phyloP scores from a whole-genome alignment of 2,113 vertebrate species.

The Onychorhynchus coronatus region DNA sequence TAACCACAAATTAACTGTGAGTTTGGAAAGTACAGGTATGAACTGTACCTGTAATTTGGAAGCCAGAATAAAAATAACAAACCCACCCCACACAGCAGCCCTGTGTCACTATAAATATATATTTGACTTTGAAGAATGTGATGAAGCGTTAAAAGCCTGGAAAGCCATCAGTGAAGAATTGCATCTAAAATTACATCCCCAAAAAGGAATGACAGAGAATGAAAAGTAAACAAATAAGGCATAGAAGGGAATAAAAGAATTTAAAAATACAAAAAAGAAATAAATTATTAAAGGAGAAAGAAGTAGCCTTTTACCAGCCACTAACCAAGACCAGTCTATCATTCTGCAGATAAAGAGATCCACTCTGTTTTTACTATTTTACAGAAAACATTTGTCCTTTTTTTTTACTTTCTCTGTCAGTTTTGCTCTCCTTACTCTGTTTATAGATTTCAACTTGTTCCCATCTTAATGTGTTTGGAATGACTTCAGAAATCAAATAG shows the following conservation, averaged over 20 bases:
- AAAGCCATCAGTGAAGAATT: neutral
- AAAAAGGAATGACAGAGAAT: neutral
- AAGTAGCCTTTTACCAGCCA: neutral
- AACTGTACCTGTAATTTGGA: neutral
- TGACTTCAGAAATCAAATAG: conserved; percentile 10
- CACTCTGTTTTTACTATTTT: neutral
- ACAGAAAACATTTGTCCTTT: neutral
- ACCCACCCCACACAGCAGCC: neutral
- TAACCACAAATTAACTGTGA: neutral
- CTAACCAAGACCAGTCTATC: neutral
- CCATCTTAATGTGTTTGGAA: neutral
- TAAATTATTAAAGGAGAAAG: accelerated
- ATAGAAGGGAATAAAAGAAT: neutral
- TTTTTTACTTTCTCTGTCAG: neutral
- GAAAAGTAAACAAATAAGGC: neutral
- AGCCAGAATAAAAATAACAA: neutral
- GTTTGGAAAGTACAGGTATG: neutral
- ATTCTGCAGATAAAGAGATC: neutral
- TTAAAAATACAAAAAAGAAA: neutral
- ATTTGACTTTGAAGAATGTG: neutral
- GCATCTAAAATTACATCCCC: neutral
- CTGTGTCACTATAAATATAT: neutral
- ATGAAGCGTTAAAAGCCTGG: neutral
- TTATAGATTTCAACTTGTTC: neutral
- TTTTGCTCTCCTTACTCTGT: neutral